Evolutionary conservation across 2,797 vertebrate genomes (phyloP).

Genomic region (Bradypus variegatus): DNA sequence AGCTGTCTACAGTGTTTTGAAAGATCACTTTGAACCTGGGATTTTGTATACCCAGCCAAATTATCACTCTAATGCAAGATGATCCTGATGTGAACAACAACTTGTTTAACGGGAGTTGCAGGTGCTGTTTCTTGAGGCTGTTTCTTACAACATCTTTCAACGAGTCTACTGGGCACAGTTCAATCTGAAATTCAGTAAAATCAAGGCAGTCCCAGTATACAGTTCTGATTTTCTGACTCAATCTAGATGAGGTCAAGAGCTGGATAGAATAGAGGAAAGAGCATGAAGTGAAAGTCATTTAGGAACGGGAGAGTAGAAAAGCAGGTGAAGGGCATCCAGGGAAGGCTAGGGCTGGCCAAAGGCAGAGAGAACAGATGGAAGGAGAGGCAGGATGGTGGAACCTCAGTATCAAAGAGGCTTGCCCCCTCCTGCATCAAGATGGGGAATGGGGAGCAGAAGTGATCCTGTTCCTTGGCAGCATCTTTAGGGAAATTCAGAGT

Average conservation of each 20-base stretch:
- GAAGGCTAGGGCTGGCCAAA: background rate
- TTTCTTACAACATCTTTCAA: background rate
- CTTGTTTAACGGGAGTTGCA: background rate
- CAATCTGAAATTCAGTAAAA: background rate
- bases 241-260: background rate
- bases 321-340: background rate
- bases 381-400: background rate
- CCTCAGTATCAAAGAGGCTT: background rate
- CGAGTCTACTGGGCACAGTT: background rate
- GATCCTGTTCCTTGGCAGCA: background rate
- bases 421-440: background rate
- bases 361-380: background rate
- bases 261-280: background rate
- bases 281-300: background rate
- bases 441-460: background rate
- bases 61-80: background rate
- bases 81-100: background rate
- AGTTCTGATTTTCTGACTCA: background rate
- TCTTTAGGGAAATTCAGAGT: background rate
- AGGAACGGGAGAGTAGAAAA: background rate
- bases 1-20: background rate
- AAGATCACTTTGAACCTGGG: background rate
- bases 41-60: slow-evolving; percentile 45
- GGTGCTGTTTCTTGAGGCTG: background rate
- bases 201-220: background rate